Evolutionary conservation across 2,113 vertebrate species (phyloP).

Genomic region (Thamnophis sirtalis): DNA sequence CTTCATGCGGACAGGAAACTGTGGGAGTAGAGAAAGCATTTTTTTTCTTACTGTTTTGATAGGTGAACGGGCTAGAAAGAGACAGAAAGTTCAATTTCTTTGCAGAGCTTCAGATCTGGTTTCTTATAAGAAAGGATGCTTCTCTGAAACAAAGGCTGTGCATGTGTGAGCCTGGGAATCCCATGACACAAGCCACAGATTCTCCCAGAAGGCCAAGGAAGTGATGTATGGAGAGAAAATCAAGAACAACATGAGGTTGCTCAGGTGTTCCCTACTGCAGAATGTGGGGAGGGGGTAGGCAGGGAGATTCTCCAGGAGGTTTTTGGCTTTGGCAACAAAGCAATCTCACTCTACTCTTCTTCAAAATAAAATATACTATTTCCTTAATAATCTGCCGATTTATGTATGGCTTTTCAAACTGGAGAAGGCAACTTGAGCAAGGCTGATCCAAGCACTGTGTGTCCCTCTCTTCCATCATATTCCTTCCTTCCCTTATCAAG

Average conservation of each 20-base stretch:
- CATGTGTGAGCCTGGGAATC: not conserved
- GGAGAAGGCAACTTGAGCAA: not conserved
- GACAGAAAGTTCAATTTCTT: not conserved
- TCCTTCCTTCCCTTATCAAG: not conserved
- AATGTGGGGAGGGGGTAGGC: not conserved
- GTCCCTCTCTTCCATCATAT: not conserved
- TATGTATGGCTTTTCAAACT: not conserved
- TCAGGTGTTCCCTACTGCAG: not conserved
- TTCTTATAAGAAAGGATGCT: conserved; percentile 24
- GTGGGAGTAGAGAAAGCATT: conserved; percentile 25
- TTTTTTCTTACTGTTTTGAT: conserved; percentile 4
- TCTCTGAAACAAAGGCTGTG: conserved; percentile 15
- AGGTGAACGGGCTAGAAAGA: not conserved
- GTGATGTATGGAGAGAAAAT: not conserved
- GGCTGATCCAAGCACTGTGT: not conserved
- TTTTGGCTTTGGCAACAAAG: not conserved
- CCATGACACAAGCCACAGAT: not conserved
- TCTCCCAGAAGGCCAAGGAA: not conserved
- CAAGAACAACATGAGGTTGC: not conserved
- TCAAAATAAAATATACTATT: not conserved
- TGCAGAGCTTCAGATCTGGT: conserved; percentile 1
- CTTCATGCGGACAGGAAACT: conserved; percentile 7
- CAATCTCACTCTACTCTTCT: not conserved
- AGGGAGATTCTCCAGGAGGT: not conserved
- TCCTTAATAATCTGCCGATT: too few species aligned